These are phyloP conservation scores for Sardina pilchardus DNA, from an alignment of 2,113 vertebrate species.

Conservation along the genomic window DNA sequence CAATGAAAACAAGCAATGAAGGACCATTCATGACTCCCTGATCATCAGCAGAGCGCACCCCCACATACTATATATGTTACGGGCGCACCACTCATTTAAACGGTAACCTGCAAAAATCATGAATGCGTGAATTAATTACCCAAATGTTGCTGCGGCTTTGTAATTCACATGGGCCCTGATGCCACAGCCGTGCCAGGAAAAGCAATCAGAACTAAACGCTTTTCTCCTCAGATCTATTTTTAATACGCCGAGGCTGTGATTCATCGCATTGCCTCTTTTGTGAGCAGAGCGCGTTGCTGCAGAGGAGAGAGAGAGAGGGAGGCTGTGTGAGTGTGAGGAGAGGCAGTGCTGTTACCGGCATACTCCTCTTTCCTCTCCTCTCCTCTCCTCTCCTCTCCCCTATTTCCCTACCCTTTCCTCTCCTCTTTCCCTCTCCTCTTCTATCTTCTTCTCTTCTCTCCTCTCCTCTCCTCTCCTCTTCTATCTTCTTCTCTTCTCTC, in stretches of 20 bases:
- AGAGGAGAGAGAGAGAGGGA: neutral
- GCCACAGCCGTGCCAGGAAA: neutral
- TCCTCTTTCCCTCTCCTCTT: too few species aligned
- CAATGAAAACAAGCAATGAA: neutral
- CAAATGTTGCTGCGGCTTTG: neutral
- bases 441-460: neutral
- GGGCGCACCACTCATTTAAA: neutral
- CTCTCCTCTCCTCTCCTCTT: neutral
- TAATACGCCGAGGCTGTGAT: neutral
- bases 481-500: neutral
- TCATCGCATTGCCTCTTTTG: conserved; percentile 2
- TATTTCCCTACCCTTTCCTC: neutral
- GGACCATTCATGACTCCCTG: neutral
- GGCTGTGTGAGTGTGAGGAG: neutral
- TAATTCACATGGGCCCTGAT: neutral
- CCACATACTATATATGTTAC: neutral
- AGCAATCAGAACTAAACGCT: neutral
- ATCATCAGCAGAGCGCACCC: neutral
- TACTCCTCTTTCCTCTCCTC: neutral
- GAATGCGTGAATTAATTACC: neutral
- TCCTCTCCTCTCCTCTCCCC: neutral
- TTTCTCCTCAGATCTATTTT: conserved; percentile 1
- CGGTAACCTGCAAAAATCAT: neutral
- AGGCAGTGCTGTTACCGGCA: neutral
- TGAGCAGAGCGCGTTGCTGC: neutral